phyloP scores from a whole-genome alignment of 2,888 invertebrate species.

The Encarsia formosa region DNA sequence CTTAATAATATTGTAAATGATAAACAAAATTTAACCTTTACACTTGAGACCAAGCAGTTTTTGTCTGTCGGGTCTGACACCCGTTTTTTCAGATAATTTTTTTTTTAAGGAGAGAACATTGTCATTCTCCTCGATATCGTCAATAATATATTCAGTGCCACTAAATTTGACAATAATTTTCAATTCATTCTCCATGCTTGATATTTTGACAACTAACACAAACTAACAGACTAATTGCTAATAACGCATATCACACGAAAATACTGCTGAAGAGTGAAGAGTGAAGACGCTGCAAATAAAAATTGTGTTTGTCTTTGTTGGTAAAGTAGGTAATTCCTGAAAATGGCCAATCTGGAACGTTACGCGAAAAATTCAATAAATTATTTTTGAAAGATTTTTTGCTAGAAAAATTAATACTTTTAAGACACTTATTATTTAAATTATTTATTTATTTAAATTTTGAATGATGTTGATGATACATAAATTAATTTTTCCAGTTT shows the following conservation, averaged over 20 bases:
- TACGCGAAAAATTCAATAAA: too few species aligned
- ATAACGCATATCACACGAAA: neutral
- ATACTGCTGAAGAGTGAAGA: neutral
- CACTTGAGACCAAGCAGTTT: constrained; percentile 88
- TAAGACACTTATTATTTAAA: too few species aligned
- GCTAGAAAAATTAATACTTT: too few species aligned
- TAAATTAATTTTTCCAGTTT: too few species aligned
- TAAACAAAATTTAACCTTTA: constrained; percentile 65
- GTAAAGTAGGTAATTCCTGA: constrained; percentile 12
- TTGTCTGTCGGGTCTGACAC: constrained; percentile 88
- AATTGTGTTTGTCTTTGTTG: neutral
- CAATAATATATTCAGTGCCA: constrained; percentile 81
- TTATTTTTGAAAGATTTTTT: too few species aligned
- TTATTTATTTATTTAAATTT: too few species aligned
- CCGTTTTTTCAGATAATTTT: constrained; percentile 80
- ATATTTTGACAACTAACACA: too few species aligned
- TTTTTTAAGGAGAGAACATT: constrained; percentile 81
- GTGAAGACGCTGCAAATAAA: constrained; percentile 15
- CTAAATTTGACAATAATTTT: constrained; percentile 86
- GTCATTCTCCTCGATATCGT: constrained; percentile 69
- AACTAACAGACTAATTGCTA: neutral
- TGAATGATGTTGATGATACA: too few species aligned
- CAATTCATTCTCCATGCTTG: constrained; percentile 40
- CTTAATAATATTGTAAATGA: too few species aligned
- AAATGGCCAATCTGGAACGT: too few species aligned